Evolutionary conservation across 2,888 invertebrate genomes (phyloP).

Genomic region (Drepana falcataria): DNA sequence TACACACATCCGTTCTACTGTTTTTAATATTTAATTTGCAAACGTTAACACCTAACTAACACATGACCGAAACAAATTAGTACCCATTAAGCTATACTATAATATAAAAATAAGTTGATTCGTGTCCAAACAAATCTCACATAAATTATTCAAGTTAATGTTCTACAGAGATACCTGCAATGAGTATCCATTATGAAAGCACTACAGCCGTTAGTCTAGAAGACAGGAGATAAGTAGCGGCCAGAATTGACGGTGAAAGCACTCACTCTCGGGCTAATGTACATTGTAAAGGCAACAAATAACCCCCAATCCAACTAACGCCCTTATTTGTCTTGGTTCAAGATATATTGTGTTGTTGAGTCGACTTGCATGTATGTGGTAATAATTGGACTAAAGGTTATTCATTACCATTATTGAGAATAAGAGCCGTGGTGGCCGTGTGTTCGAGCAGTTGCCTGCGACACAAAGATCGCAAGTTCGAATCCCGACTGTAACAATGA

Average conservation of each 20-base stretch:
- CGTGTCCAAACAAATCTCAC: slow-evolving; percentile 3
- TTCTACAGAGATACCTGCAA: not conserved
- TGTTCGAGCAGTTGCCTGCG: too few species aligned
- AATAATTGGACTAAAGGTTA: not conserved
- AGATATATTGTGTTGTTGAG: slow-evolving; percentile 67
- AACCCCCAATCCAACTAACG: slow-evolving; percentile 73
- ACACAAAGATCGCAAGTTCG: too few species aligned
- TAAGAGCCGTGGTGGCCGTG: too few species aligned
- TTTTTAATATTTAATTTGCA: too few species aligned
- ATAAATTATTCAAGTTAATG: too few species aligned
- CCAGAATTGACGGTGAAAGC: slow-evolving; percentile 38
- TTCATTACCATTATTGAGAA: too few species aligned
- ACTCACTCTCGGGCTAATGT: slow-evolving; percentile 57
- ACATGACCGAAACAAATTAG: too few species aligned
- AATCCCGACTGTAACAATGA: too few species aligned
- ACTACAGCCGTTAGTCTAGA: not conserved
- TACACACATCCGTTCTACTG: too few species aligned
- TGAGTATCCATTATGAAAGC: not conserved
- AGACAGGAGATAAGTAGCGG: slow-evolving; percentile 21
- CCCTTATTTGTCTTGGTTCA: slow-evolving; percentile 67
- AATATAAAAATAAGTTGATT: not conserved
- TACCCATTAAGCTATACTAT: too few species aligned
- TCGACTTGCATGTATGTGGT: slow-evolving; percentile 38
- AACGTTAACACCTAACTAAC: too few species aligned
- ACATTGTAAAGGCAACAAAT: slow-evolving; percentile 75